Conservation (phyloP, 2,888 invertebrate species). For the Balanococcus diminutus region DNA sequence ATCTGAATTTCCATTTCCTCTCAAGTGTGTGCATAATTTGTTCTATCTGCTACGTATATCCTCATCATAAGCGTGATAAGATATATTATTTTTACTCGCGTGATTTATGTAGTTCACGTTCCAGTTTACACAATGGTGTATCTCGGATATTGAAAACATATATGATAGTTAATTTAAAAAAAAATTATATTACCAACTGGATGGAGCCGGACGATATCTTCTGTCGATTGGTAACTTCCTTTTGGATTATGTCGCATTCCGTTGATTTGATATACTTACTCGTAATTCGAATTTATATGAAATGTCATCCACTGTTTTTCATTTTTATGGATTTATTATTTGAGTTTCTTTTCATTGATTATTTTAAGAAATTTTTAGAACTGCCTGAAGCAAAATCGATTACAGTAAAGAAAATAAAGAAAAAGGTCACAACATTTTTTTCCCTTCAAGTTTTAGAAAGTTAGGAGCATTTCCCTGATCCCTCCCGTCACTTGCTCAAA, state of each 20-base stretch:
- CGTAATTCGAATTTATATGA: no score
- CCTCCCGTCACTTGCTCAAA: no score
- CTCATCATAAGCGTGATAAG: background rate
- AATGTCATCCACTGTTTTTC: no score
- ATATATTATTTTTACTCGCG: background rate
- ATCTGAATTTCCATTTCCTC: background rate
- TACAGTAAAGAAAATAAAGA: no score
- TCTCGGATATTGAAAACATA: background rate
- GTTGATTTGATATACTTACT: no score
- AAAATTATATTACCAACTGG: background rate
- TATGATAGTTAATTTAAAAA: background rate
- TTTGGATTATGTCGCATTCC: background rate
- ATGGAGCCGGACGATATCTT: background rate
- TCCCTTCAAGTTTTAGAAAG: no score
- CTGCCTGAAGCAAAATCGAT: no score
- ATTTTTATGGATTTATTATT: no score
- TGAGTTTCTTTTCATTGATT: no score
- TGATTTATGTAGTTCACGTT: background rate
- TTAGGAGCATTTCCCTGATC: no score
- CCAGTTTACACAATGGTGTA: background rate
- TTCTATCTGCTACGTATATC: background rate
- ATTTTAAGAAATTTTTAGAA: no score
- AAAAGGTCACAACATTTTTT: no score
- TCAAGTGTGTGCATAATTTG: background rate
- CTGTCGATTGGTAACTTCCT: background rate